phyloP scores from a whole-genome alignment of 1,140 invertebrate species.

The Grapholita molesta region DNA sequence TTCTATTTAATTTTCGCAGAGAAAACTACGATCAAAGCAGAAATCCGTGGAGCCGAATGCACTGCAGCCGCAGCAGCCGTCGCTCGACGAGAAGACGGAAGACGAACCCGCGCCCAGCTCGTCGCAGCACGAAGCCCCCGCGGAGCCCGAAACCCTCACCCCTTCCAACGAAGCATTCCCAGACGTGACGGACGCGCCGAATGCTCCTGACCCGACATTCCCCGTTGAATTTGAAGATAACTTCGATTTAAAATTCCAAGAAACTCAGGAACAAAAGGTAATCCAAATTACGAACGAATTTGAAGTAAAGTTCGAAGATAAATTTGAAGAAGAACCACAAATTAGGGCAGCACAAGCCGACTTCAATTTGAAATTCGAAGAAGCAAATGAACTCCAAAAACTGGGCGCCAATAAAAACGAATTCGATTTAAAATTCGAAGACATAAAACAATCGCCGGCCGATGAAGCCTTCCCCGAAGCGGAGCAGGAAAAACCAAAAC shows the following conservation, averaged over 20 bases:
- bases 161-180: background rate
- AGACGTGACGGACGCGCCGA: background rate
- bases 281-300: background rate
- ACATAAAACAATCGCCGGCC: slow-evolving; percentile 37
- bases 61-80: slow-evolving; percentile 73
- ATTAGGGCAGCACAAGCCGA: background rate
- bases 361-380: slow-evolving; percentile 50
- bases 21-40: slow-evolving; percentile 85
- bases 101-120: slow-evolving; percentile 45
- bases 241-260: slow-evolving; percentile 41
- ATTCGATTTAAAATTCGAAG: slow-evolving; percentile 61
- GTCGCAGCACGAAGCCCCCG: background rate
- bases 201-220: background rate
- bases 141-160: background rate
- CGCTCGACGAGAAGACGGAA: slow-evolving; percentile 70
- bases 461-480: slow-evolving; percentile 37
- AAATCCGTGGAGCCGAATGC: slow-evolving; percentile 81
- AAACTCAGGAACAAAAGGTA: slow-evolving; percentile 35
- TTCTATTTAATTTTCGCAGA: slow-evolving; percentile 66
- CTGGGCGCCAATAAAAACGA: slow-evolving; percentile 39
- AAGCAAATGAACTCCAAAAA: background rate
- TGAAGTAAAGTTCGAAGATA: background rate
- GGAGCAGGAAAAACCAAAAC: slow-evolving; percentile 65
- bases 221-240: slow-evolving; percentile 10
- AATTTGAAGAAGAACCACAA: background rate